Conservation (phyloP, 2,113 vertebrate genomes). For the Litocranius walleri region DNA sequence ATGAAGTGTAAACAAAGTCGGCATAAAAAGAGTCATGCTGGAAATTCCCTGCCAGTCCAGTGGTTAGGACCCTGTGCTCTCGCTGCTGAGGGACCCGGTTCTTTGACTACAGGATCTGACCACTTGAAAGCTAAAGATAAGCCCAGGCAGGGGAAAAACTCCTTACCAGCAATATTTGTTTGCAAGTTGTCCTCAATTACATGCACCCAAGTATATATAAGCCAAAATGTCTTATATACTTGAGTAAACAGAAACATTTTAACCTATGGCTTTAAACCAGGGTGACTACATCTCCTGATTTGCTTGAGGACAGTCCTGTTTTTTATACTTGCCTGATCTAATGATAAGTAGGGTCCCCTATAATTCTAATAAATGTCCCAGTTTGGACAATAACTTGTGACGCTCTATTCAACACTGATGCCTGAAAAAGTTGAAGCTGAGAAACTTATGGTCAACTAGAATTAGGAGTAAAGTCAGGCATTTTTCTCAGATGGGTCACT, state of each 20-base stretch:
- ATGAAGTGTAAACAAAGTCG: not conserved
- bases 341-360: not conserved
- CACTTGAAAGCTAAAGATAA: not conserved
- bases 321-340: not conserved
- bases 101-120: not conserved
- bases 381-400: not conserved
- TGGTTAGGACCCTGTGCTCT: not conserved
- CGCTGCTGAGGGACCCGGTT: not conserved
- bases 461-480: not conserved
- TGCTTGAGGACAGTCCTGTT: not conserved
- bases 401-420: not conserved
- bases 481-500: not conserved
- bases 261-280: not conserved
- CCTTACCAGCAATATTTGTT: not conserved
- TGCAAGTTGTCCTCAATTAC: not conserved
- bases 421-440: not conserved
- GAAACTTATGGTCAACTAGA: not conserved
- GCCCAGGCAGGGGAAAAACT: not conserved
- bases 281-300: not conserved
- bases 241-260: not conserved
- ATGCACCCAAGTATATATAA: not conserved
- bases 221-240: not conserved
- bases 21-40: not conserved
- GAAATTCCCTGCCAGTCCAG: not conserved
- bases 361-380: not conserved